Percentiles rank a stretch among this genome's conserved stretches.
Conservation (phyloP, 2,888 invertebrate species). For the Marronus borbonicus region DNA sequence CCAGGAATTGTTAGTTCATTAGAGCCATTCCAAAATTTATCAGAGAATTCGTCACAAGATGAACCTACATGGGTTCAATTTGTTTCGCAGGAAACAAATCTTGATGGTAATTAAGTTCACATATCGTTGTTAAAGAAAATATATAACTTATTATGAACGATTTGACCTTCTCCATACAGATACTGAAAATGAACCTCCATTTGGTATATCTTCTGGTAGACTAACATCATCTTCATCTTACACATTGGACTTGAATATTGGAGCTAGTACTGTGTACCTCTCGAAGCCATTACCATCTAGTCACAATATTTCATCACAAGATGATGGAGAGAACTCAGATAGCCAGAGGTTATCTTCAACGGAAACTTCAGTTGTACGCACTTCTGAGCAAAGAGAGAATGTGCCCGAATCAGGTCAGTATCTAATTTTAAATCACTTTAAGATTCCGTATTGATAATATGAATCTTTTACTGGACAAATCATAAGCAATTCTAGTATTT, state of each 20-base stretch:
- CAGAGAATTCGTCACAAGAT: constrained; percentile 68
- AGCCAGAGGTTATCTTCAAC: constrained; percentile 55
- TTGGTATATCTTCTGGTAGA: constrained; percentile 66
- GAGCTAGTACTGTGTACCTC: constrained; percentile 76
- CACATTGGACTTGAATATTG: constrained; percentile 77
- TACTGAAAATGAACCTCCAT: constrained; percentile 68
- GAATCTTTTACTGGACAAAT: no score
- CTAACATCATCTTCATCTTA: constrained; percentile 72
- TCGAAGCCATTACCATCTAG: constrained; percentile 69
- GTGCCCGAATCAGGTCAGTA: constrained; percentile 67
- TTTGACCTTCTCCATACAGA: constrained; percentile 62
- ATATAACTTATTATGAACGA: neutral
- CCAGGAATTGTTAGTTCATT: constrained; percentile 67
- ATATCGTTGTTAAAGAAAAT: neutral
- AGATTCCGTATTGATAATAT: no score
- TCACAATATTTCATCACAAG: constrained; percentile 56
- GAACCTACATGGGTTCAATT: constrained; percentile 80
- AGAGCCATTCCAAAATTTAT: constrained; percentile 58
- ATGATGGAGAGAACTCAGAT: constrained; percentile 53
- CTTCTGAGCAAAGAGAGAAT: constrained; percentile 70
- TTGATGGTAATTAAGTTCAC: constrained; percentile 63
- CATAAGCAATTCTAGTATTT: no score
- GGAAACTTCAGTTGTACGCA: constrained; percentile 65
- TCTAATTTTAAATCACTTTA: neutral
- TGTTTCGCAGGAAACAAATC: constrained; percentile 71